Conservation (phyloP, 2,113 vertebrate genomes). For the Cryptotis parvus region DNA sequence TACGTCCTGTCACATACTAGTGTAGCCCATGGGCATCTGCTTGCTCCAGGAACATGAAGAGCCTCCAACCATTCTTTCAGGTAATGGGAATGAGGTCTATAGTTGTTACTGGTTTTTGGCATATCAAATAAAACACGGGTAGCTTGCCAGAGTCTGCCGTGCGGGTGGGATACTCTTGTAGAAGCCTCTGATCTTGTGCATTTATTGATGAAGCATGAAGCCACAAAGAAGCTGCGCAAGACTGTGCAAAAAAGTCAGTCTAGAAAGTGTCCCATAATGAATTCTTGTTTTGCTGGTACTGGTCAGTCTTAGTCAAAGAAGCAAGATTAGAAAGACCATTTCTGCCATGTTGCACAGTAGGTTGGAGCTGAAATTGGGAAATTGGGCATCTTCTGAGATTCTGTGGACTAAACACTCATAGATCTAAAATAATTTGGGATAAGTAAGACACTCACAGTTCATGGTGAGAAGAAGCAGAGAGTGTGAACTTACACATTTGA, state of each 20-base stretch:
- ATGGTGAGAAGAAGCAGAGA: neutral
- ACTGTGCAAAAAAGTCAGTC: neutral
- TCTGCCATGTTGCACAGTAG: fast-evolving
- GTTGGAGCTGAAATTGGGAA: neutral
- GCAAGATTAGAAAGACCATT: neutral
- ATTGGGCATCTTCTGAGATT: neutral
- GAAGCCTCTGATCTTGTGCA: too few species aligned
- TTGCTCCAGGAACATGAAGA: too few species aligned
- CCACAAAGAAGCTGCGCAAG: too few species aligned
- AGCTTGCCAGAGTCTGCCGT: too few species aligned
- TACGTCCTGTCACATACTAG: too few species aligned
- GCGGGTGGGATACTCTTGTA: too few species aligned
- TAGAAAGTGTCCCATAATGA: neutral
- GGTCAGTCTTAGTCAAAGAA: neutral
- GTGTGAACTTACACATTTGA: neutral
- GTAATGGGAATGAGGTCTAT: too few species aligned
- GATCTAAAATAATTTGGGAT: neutral
- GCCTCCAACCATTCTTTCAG: too few species aligned
- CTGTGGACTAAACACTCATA: neutral
- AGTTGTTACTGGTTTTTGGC: too few species aligned
- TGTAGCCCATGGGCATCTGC: too few species aligned
- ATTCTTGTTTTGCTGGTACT: neutral
- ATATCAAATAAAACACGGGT: too few species aligned
- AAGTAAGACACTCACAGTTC: neutral
- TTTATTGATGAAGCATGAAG: too few species aligned